Percentiles rank a stretch among this genome's conserved stretches.
Evolutionary conservation across 2,113 vertebrate genomes (phyloP).

Genomic region (Chaetura pelagica): DNA sequence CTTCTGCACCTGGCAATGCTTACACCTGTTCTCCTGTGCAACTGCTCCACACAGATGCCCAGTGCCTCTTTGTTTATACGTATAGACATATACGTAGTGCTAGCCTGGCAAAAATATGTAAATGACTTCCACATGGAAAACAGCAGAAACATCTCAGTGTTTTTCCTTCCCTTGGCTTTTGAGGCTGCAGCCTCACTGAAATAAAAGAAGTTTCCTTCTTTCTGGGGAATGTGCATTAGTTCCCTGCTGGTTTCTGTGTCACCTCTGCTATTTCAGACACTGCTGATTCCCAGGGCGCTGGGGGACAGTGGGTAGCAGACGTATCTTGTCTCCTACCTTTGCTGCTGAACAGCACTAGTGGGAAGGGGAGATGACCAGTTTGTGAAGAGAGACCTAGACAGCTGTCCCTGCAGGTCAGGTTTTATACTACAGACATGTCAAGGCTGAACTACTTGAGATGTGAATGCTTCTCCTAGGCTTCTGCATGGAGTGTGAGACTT

Average conservation of each 20-base stretch:
- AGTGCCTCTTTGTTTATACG: not conserved
- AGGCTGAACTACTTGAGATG: not conserved
- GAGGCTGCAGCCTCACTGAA: not conserved
- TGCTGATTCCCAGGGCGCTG: not conserved
- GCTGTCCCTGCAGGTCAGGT: not conserved
- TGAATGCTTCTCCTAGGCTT: not conserved
- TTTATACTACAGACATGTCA: not conserved
- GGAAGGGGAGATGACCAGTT: fast-evolving
- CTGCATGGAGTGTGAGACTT: not conserved
- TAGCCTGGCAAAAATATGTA: not conserved
- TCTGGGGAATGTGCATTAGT: fast-evolving
- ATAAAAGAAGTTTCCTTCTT: not conserved
- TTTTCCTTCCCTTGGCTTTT: not conserved
- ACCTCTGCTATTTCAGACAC: not conserved
- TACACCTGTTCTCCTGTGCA: not conserved
- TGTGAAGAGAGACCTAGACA: not conserved
- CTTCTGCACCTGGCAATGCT: not conserved
- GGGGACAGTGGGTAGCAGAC: not conserved
- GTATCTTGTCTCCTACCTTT: not conserved
- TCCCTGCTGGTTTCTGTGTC: not conserved
- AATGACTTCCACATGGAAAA: not conserved
- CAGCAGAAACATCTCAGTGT: not conserved
- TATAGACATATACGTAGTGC: not conserved
- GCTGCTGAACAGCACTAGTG: fast-evolving
- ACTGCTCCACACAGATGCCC: not conserved